A percentile compares a stretch with the other conserved stretches of the same genome.
Evolutionary conservation across 1,140 invertebrate species (phyloP).

Genomic region (Pogonomyrmex californicus): DNA sequence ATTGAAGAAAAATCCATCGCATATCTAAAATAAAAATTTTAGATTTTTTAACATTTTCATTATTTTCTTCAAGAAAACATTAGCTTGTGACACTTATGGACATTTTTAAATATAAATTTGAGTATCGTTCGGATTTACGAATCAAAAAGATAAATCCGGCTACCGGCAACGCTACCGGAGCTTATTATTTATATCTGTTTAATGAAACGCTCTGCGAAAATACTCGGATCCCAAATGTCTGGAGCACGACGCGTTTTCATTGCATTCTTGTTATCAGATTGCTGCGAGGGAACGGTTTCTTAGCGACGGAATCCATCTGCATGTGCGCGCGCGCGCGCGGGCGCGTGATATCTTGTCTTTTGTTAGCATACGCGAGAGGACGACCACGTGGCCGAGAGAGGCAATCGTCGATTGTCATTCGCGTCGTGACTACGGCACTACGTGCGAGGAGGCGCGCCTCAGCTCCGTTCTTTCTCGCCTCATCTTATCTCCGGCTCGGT

Average conservation of each 20-base stretch:
- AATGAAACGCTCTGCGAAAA: background rate
- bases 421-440: background rate
- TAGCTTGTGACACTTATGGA: too few species aligned
- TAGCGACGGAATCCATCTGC: background rate
- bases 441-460: background rate
- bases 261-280: constrained; percentile 34
- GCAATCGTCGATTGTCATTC: constrained; percentile 49
- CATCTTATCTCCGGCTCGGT: background rate
- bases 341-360: constrained; percentile 39
- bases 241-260: background rate
- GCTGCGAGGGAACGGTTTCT: background rate
- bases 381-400: constrained; percentile 36
- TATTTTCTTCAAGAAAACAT: background rate
- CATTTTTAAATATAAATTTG: background rate
- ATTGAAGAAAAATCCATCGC: background rate
- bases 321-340: background rate
- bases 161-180: background rate
- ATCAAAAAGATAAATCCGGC: background rate
- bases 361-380: constrained; percentile 14
- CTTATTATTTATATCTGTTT: background rate
- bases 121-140: background rate
- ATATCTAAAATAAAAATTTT: background rate
- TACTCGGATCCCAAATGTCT: background rate
- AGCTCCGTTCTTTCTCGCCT: background rate
- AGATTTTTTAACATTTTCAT: background rate